These are phyloP conservation scores for Drosophila tristis DNA, from an alignment of 1,140 invertebrate species.

Conservation along the genomic window DNA sequence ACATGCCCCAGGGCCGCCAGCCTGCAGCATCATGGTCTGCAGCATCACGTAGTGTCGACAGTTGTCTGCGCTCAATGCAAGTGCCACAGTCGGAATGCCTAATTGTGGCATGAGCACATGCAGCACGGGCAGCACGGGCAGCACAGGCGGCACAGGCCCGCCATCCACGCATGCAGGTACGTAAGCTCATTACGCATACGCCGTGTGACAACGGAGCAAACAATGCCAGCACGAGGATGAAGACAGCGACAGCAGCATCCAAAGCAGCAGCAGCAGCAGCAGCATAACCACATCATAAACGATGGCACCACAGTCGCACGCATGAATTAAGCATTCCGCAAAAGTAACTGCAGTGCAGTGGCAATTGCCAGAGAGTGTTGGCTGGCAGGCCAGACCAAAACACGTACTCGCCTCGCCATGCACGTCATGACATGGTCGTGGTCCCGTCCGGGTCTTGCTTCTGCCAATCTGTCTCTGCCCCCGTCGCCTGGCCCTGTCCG, in stretches of 20 bases:
- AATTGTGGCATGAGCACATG: constrained; percentile 64
- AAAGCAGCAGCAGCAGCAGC: constrained; percentile 18
- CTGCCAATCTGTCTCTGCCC: background rate
- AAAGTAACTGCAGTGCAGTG: constrained; percentile 71
- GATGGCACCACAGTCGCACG: constrained; percentile 74
- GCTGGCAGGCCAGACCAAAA: constrained; percentile 39
- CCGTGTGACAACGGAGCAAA: constrained; percentile 63
- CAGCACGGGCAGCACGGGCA: constrained; percentile 25
- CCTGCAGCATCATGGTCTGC: background rate
- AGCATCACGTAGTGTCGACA: constrained; percentile 47
- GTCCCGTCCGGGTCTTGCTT: constrained; percentile 14
- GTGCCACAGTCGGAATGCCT: constrained; percentile 70
- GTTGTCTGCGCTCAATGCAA: constrained; percentile 43
- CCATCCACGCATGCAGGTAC: constrained; percentile 31
- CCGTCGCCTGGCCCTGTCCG: constrained; percentile 12
- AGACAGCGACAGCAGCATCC: constrained; percentile 41
- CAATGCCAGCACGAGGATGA: constrained; percentile 49
- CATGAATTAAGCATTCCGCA: constrained; percentile 78
- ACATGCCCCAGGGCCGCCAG: constrained; percentile 2
- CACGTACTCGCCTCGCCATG: constrained; percentile 39
- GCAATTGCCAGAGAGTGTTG: constrained; percentile 51
- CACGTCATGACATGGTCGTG: constrained; percentile 48
- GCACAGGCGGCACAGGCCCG: constrained; percentile 15
- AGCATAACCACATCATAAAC: constrained; percentile 75
- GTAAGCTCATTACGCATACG: constrained; percentile 78